These are phyloP conservation scores for Lagopus muta DNA, from an alignment of 2,113 vertebrate species.

Conservation along the genomic window DNA sequence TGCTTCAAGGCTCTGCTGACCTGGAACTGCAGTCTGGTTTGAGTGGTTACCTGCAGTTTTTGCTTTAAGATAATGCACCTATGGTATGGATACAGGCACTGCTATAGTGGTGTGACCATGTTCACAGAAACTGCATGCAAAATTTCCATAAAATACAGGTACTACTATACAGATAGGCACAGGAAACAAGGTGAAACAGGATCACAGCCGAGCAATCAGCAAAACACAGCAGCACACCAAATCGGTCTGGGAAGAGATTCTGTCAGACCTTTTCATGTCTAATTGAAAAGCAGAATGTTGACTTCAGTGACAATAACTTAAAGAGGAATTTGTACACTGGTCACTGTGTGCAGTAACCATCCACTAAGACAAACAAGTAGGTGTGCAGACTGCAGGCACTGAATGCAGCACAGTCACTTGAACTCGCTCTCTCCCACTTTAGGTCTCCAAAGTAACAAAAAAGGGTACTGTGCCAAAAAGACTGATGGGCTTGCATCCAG, in stretches of 20 bases:
- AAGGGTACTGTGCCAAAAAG: neutral
- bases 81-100: neutral
- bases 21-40: neutral
- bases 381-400: neutral
- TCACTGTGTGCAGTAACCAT: neutral
- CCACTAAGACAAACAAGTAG: accelerated
- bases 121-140: neutral
- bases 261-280: neutral
- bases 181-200: slow-evolving; percentile 60
- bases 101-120: accelerated
- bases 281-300: accelerated
- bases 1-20: slow-evolving; percentile 10
- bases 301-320: neutral
- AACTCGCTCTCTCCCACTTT: neutral
- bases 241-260: neutral
- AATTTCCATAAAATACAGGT: neutral
- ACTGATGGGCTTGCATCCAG: slow-evolving; percentile 34
- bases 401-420: neutral
- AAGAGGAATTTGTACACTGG: neutral
- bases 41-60: neutral
- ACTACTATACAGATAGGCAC: neutral
- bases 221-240: neutral
- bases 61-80: neutral
- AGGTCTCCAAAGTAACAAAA: neutral
- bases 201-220: neutral